Conservation (phyloP, 2,888 invertebrate genomes). For the Aleiodes testaceus region DNA sequence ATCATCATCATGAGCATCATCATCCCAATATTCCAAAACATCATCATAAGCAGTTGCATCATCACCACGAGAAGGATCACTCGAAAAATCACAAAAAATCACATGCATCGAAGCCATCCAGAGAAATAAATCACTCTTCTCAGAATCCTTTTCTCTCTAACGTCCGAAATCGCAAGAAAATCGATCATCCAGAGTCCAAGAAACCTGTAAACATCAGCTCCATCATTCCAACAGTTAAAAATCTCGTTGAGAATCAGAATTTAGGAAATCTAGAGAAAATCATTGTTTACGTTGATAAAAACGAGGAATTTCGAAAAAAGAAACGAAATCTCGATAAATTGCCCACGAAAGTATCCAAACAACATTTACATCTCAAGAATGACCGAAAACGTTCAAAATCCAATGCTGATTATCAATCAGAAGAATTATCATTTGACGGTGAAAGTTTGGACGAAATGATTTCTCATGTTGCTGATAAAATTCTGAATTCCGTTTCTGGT, state of each 20-base stretch:
- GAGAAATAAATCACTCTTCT: slow-evolving; percentile 7
- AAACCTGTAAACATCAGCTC: slow-evolving; percentile 44
- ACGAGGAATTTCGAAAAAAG: slow-evolving; percentile 33
- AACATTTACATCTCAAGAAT: neutral
- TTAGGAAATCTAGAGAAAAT: slow-evolving; percentile 55
- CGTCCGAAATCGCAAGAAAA: neutral
- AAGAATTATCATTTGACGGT: slow-evolving; percentile 45
- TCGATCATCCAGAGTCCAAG: neutral
- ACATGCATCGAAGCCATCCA: neutral
- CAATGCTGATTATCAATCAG: slow-evolving; percentile 27
- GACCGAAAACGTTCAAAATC: neutral
- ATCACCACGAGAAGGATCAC: neutral
- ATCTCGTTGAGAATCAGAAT: slow-evolving; percentile 52
- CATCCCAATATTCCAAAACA: neutral
- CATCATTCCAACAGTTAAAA: slow-evolving; percentile 51
- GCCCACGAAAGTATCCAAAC: slow-evolving; percentile 16
- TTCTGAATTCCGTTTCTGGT: slow-evolving; percentile 46
- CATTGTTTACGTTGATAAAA: slow-evolving; percentile 55
- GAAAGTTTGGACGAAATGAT: slow-evolving; percentile 49
- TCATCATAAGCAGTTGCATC: neutral
- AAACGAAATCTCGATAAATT: slow-evolving; percentile 37
- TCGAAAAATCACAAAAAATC: slow-evolving; percentile 17
- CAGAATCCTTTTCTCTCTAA: neutral
- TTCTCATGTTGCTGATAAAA: slow-evolving; percentile 51
- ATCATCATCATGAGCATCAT: slow-evolving; percentile 11